Base-by-base conservation (phyloP, 2,888 invertebrate genomes). In the Cheilosia grossa region DNA sequence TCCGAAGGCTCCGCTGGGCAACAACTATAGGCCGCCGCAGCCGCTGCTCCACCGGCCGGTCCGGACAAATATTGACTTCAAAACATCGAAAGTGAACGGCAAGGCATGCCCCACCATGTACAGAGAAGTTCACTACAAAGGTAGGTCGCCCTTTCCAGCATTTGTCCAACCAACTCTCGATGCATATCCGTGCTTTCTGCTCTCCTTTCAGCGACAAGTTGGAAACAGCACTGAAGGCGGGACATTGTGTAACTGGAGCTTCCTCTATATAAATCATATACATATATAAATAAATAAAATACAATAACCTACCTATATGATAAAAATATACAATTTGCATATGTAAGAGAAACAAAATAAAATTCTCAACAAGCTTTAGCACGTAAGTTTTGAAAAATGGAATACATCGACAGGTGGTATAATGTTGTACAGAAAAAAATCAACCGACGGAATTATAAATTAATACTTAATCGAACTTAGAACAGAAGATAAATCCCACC, bases 21-120 rank as follows among this genome's bases (percentile, higher is more conserved):
- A 98, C 93, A 99, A 99, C 93, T 98, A 96, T 93, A 94, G 99
- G 90, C 98, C 98, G 78, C 96, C 97, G 61, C 98, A 98, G 92
- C 96, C 97, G 70, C 94, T 98, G 86, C 96, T 98, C 93, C 97
- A 98, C 93, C 95, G 99, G 89, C 96, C 98, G 75, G 95, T 99
- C 88, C 94, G 99, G 92, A 99, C 99, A 88, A 99, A 99, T 93
- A 99, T 99, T 92, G 98, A 99, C 93, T 98, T 98, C 93, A 96
- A 96, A 92, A 94, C 95, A 90, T 88, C 89, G 49, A 96, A 95
- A 93, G 95, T 96, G 93, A 95, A 94, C 88, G 95, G 95, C 87
- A 96, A 97, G 92, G 95, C 96, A 91, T 97, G 97, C 92, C 97
- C 97, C 75, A 97, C 96, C 90, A 97, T 97, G 97, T 96, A 97